phyloP scores from a whole-genome alignment of 2,888 invertebrate species.

The Dryobota labecula region DNA sequence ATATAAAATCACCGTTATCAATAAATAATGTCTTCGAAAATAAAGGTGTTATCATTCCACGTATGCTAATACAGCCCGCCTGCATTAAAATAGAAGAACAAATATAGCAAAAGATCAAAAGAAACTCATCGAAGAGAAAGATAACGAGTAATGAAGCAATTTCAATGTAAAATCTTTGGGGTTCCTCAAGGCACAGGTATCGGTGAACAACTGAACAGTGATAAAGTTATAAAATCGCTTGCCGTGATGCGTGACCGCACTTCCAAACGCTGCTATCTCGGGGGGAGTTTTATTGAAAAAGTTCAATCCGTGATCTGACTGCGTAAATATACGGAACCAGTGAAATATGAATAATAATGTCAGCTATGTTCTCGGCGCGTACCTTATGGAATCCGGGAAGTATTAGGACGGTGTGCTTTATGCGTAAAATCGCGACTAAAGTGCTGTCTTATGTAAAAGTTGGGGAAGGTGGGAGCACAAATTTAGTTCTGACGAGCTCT shows the following conservation, averaged over 20 bases:
- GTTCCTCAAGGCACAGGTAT: slow-evolving; percentile 76
- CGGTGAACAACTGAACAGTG: slow-evolving; percentile 77
- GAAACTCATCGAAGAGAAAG: slow-evolving; percentile 40
- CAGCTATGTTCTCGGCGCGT: slow-evolving; percentile 63
- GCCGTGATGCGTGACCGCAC: slow-evolving; percentile 86
- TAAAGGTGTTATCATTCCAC: slow-evolving; percentile 42
- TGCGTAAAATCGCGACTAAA: slow-evolving; percentile 51
- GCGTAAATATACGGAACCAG: slow-evolving; percentile 75
- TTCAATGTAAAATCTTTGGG: slow-evolving; percentile 67
- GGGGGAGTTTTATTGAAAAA: slow-evolving; percentile 90
- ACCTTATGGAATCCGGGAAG: slow-evolving; percentile 70
- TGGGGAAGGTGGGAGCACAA: slow-evolving; percentile 7
- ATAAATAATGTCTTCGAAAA: slow-evolving; percentile 13
- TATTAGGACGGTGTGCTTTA: slow-evolving; percentile 69
- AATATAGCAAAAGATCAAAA: slow-evolving; percentile 58
- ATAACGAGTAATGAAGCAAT: slow-evolving; percentile 60
- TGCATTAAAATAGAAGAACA: slow-evolving; percentile 32
- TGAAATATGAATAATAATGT: slow-evolving; percentile 89
- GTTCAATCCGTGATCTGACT: slow-evolving; percentile 87
- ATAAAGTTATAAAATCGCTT: slow-evolving; percentile 90
- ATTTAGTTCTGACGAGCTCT: background rate
- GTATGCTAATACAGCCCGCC: slow-evolving; percentile 49
- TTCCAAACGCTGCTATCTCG: slow-evolving; percentile 79
- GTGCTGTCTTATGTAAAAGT: slow-evolving; percentile 48
- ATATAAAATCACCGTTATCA: slow-evolving; percentile 27